Evolutionary conservation across 1,140 invertebrate species (phyloP), one percentile per base, ranked within the genome.

Genomic region (Drosophila busckii): DNA sequence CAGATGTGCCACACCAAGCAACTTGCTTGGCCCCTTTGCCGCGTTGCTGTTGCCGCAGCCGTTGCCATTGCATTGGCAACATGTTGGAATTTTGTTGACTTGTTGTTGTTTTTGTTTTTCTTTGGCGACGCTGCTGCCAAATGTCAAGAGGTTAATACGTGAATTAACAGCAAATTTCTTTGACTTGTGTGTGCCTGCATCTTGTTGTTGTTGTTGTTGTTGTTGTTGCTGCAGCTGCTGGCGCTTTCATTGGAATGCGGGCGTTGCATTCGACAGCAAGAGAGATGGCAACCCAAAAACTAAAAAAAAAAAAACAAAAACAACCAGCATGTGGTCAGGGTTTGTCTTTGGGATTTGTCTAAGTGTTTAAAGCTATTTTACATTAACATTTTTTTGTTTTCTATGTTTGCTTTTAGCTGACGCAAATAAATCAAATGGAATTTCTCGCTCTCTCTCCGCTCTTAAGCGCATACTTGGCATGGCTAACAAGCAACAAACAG

Each of bases 91-190:
- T 80, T 73, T 80, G 73, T 80, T 64, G 75, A 73, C 68, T 73
- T 80, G 73, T 82, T 75, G 69, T 60, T 49, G 25, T 32, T 44
- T 45, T 40, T 52, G 49, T 53, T n/a, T 10, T 31, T 40, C 28
- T 41, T 9, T 73, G 75, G 75, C 64, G 73, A 56, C 53, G 60
- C 53, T 80, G 75, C 69, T 82, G 69, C 69, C 60, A 84, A 84
- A 84, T 84, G 80, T 80, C 80, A 84, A 84, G 68, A 84, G 80
- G 80, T 84, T 84, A 84, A 84, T 84, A 84, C 80, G 71, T 84
- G 78, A 84, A 84, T 84, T 84, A 84, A 84, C 78, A 84, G 78
- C 78, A 84, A 78, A 84, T 84, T 84, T 84, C 78, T 78, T 78
- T 78, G 71, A 78, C 71, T 78, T 78, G 71, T 78, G 65, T 76